Conservation (phyloP, 2,797 vertebrate genomes). For the Fringilla coelebs region DNA sequence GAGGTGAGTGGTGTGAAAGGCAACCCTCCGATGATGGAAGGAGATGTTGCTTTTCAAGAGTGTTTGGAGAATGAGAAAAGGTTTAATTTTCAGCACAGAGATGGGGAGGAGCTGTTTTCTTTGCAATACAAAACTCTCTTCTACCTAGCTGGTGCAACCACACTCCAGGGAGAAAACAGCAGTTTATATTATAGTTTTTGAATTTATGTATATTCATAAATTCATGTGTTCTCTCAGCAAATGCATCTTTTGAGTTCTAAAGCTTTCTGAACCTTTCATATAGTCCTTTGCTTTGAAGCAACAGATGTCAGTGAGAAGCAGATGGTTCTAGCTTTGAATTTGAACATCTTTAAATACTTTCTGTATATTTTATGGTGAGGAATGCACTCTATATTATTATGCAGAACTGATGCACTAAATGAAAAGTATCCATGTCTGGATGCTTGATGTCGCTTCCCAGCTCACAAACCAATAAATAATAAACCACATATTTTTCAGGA, state of each 20-base stretch:
- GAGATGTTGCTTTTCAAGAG: background rate
- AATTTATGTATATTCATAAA: conserved; percentile 33
- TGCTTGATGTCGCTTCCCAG: conserved; percentile 26
- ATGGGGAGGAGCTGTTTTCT: background rate
- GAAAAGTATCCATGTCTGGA: conserved; percentile 10
- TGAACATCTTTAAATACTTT: conserved; percentile 55
- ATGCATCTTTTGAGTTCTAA: conserved; percentile 16
- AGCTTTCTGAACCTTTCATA: conserved; percentile 39
- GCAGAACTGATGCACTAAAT: conserved; percentile 9
- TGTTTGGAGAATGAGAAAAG: background rate
- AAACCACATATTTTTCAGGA: background rate
- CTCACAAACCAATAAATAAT: conserved; percentile 14
- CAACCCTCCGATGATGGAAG: background rate
- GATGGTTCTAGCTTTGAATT: conserved; percentile 33
- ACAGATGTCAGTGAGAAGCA: conserved; percentile 54
- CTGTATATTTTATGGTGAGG: conserved; percentile 12
- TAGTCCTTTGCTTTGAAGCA: conserved; percentile 44
- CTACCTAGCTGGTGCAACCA: background rate
- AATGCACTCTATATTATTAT: background rate
- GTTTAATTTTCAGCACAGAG: background rate
- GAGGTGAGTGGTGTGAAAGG: background rate
- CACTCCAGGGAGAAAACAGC: background rate
- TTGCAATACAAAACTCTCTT: background rate
- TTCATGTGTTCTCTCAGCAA: conserved; percentile 7
- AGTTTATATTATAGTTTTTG: conserved; percentile 16